These are phyloP conservation scores for Sclerodermus sp. DNA, from an alignment of 2,888 invertebrate genomes.

Conservation along the genomic window DNA sequence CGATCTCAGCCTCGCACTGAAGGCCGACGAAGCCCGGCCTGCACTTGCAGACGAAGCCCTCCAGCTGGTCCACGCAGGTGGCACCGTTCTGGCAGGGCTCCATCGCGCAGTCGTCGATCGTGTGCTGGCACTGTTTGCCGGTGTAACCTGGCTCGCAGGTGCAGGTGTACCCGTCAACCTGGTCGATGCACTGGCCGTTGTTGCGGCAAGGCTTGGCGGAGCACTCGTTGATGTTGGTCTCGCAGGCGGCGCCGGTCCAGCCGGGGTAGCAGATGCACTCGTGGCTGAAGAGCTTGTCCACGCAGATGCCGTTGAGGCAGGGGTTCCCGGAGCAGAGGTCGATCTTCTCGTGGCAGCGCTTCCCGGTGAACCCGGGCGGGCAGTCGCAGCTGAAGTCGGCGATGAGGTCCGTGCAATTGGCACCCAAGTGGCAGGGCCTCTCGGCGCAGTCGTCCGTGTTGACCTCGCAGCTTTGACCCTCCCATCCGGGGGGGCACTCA, in stretches of 20 bases:
- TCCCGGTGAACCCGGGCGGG: conserved; percentile 92
- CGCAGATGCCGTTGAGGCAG: conserved; percentile 91
- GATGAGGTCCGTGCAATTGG: conserved; percentile 91
- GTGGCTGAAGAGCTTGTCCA: conserved; percentile 83
- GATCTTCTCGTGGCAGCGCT: conserved; percentile 93
- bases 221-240: conserved; percentile 91
- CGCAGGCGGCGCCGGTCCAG: conserved; percentile 85
- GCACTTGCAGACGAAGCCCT: conserved; percentile 91
- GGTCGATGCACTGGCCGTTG: conserved; percentile 88
- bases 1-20: conserved; percentile 92
- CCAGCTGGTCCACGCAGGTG: conserved; percentile 82
- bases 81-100: conserved; percentile 92
- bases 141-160: conserved; percentile 93
- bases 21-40: conserved; percentile 88
- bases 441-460: conserved; percentile 93
- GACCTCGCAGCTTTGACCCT: conserved; percentile 91
- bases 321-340: conserved; percentile 88
- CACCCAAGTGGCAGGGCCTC: conserved; percentile 85
- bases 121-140: conserved; percentile 90
- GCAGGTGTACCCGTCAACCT: conserved; percentile 81
- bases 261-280: conserved; percentile 91
- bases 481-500: conserved; percentile 96
- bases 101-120: conserved; percentile 88
- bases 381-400: conserved; percentile 94
- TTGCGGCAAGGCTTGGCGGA: conserved; percentile 86